Base-by-base conservation (phyloP, 1,140 invertebrate species). In the Condylostylus longicornis region DNA sequence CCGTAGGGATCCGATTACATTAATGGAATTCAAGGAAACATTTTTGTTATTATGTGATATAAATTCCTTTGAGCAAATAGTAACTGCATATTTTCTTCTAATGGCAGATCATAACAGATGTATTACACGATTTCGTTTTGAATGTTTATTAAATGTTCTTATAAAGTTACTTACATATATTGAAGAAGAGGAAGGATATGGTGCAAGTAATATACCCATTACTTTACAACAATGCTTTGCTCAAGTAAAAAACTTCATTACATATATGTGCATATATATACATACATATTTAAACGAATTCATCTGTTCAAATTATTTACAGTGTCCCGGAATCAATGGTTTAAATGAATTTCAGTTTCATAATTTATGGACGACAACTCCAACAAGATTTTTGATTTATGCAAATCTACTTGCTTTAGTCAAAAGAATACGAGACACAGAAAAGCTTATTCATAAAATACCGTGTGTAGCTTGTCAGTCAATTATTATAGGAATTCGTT, bases 321-420 rank as follows among this genome's bases (percentile, higher is more conserved):
- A 55, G 5, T 54, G 47, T 17, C 56, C 52, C 9, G 51, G 50
- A 12, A 25, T 42, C 0, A 45, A 41, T 12, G 57, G 56, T 0
- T 32, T 59, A 1, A 41, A 27, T 8, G 52, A 57, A 17, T 44
- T 47, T 19, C 52, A 54, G 33, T 59, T 59, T 18, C 49, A 54
- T 33, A 43, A 42, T 3, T 25, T 59, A 1, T 59, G 57, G 57
- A 47, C 47, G 5, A 46, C 43, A 2, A 46, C 42, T 4, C 52
- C 53, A 31, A 59, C 55, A 1, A 46, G 53, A 6, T 59, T 59
- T 18, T 46, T 55, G 1, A 59, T 59, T 22, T 59, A 55, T 32
- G 51, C 46, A 13, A 59, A 59, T 38, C 35, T 59, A 5, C 19
- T 59, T 35, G 45, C 49, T 0, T 28, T 59, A 32, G 44, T 59